Percentiles rank a stretch among this genome's conserved stretches.
These are phyloP conservation scores for Trissolcus basalis DNA, from an alignment of 1,140 invertebrate species.

Conservation along the genomic window DNA sequence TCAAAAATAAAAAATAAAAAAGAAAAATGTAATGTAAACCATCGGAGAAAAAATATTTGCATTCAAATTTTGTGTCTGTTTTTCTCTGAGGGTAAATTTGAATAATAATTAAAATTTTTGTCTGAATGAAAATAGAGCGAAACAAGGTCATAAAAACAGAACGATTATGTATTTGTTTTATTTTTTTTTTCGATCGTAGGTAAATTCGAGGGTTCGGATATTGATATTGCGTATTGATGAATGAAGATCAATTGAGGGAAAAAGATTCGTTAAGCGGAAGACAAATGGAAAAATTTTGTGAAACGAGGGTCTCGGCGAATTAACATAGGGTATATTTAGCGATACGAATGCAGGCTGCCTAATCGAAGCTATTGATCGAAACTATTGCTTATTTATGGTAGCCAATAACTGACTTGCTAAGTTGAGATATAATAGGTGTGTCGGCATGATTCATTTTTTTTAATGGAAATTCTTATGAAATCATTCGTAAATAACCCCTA, in stretches of 20 bases:
- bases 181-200: too few species aligned
- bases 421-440: neutral
- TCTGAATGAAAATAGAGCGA: too few species aligned
- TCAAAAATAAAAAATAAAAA: too few species aligned
- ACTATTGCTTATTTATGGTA: conserved; percentile 5
- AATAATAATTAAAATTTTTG: too few species aligned
- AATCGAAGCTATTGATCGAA: conserved; percentile 14
- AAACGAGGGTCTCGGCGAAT: neutral
- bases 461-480: neutral
- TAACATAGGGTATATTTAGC: conserved; percentile 9
- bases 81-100: too few species aligned
- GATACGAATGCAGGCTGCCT: conserved; percentile 10
- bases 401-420: conserved; percentile 4
- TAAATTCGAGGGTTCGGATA: too few species aligned
- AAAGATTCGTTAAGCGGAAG: neutral
- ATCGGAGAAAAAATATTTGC: too few species aligned
- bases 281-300: neutral
- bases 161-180: too few species aligned
- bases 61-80: too few species aligned
- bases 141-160: too few species aligned
- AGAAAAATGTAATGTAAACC: too few species aligned
- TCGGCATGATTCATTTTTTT: neutral
- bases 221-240: neutral
- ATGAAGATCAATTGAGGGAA: neutral
- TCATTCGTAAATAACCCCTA: neutral